Conservation (phyloP, 2,113 vertebrate genomes). For the Rhea pennata region DNA sequence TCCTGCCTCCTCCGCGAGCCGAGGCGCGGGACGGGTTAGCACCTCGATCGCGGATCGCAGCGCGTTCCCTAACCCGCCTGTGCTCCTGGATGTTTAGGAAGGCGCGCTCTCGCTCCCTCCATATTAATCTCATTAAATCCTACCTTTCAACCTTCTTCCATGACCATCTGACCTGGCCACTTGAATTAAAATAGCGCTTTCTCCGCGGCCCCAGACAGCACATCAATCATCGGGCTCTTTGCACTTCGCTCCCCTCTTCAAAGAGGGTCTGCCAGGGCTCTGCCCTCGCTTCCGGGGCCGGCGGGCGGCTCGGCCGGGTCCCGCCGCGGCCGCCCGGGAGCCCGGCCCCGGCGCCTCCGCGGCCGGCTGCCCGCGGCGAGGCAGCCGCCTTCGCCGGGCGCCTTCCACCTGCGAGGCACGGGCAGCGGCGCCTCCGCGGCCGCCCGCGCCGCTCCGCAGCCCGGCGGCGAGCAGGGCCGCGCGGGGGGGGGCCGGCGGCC, state of each 20-base stretch:
- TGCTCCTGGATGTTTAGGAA: neutral
- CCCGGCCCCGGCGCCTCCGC: too few species aligned
- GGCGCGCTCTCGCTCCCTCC: constrained; percentile 6
- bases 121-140: constrained; percentile 70
- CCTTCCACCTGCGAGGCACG: constrained; percentile 50
- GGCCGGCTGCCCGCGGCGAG: too few species aligned
- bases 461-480: neutral
- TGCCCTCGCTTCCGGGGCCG: constrained; percentile 10
- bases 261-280: constrained; percentile 23
- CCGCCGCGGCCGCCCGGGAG: too few species aligned
- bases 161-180: constrained; percentile 68
- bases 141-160: constrained; percentile 69
- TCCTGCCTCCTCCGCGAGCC: neutral
- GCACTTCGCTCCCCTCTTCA: constrained; percentile 44
- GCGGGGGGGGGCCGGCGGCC: neutral
- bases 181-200: constrained; percentile 70
- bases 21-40: neutral
- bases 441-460: too few species aligned
- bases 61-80: neutral
- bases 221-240: constrained; percentile 67
- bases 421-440: too few species aligned
- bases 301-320: neutral
- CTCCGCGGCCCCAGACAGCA: constrained; percentile 66
- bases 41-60: neutral
- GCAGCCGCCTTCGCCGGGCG: too few species aligned